Evolutionary conservation across 2,113 vertebrate species (phyloP), one percentile per base, ranked within the genome.

Genomic region (Pica pica): DNA sequence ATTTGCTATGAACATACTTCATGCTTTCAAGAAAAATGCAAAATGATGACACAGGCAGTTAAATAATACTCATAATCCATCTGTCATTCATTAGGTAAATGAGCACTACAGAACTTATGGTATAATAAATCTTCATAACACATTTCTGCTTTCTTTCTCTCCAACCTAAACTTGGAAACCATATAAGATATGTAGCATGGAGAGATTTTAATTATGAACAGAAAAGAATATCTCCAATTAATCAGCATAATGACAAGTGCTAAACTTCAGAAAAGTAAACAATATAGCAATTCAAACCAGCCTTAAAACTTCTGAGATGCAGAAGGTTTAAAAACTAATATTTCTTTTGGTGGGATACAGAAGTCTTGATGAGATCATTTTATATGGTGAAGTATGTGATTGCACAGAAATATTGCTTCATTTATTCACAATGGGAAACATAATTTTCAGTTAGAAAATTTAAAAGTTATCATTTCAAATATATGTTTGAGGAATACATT

Each of bases 1-100:
- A 93, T 96, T 97, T 96, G 65, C 77, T 97, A 94, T 92, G 89
- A 95, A 37, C 13, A 85, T 78, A 60, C 24, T 93, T 95, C 16
- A 50, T 35, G 17, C 49, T 96, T 97, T 82, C 70, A 86, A 84
- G 55, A 61, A 86, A 89, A 96, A 89, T 74, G 23, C 46, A 78
- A 97, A 96, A 94, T 77, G 41, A 87, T 94, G 83, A 74, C 37
- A 69, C 35, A 71, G 61, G 63, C 84, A 84, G 42, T 60, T 82
- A 94, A 80, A 37, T 64, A 88, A 75, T 64, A 68, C 68, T 85
- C 28, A 64, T 57, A 18, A 37, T 61, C 37, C 61, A 76, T 55
- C 65, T 77, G 73, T 56, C 93, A 80, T 73, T 87, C 67, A 91
- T 87, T 63, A 80, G 50, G 44, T 92, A 89, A 94, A 90, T 37